These are phyloP conservation scores for Rhegmatorhina hoffmannsi DNA, from an alignment of 2,113 vertebrate species.

Conservation along the genomic window DNA sequence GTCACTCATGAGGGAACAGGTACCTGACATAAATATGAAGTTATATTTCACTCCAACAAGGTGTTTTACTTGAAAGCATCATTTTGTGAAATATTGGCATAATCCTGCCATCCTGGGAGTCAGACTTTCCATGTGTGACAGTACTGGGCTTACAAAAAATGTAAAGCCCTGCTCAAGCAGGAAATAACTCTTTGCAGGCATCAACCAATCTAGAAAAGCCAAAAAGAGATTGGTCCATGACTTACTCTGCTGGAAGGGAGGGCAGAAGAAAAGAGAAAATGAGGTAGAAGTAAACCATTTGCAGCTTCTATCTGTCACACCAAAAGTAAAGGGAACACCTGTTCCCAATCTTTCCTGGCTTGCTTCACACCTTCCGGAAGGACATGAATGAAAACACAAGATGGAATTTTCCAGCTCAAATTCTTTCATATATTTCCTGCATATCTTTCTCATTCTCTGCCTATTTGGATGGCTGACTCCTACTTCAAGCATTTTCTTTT, in stretches of 20 bases:
- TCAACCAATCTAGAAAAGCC: neutral
- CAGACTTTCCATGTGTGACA: rapidly evolving
- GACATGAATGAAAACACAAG: neutral
- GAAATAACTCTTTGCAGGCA: neutral
- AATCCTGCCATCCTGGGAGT: neutral
- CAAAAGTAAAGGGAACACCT: neutral
- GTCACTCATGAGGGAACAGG: neutral
- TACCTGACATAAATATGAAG: neutral
- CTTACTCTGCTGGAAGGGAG: neutral
- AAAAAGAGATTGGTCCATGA: neutral
- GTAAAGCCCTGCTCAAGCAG: neutral
- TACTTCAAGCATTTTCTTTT: neutral
- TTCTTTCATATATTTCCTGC: neutral
- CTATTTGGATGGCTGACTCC: neutral
- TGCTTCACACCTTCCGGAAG: neutral
- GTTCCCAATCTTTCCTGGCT: neutral
- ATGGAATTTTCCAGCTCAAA: neutral
- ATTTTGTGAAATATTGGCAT: neutral
- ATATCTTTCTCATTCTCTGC: neutral
- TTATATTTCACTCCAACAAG: neutral
- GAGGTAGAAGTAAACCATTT: neutral
- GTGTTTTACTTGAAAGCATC: neutral
- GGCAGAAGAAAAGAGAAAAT: neutral
- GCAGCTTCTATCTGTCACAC: neutral
- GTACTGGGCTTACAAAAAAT: neutral